Percentiles rank a stretch among this genome's conserved stretches.
Evolutionary conservation across 2,113 vertebrate genomes (phyloP).

Genomic region (Climacteris rufus): DNA sequence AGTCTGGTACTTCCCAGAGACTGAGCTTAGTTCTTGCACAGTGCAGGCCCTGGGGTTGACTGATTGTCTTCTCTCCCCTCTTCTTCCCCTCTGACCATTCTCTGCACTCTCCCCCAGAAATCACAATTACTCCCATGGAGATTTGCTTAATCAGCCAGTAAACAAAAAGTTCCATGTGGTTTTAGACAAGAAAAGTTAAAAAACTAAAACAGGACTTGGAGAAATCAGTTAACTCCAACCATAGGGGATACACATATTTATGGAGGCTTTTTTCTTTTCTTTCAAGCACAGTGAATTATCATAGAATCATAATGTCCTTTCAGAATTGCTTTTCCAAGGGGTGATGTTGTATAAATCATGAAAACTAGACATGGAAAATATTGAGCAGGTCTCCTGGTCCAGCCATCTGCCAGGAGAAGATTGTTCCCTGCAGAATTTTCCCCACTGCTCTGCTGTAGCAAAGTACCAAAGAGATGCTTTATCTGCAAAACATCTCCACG

Average conservation of each 20-base stretch:
- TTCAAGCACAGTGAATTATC: background rate
- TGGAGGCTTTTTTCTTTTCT: background rate
- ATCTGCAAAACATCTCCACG: background rate
- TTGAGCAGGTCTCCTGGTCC: slow-evolving; percentile 7
- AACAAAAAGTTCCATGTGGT: background rate
- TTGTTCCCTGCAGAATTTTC: slow-evolving; percentile 49
- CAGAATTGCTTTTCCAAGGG: slow-evolving; percentile 25
- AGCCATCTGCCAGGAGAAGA: slow-evolving; percentile 17
- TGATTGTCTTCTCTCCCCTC: background rate
- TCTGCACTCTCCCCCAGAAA: background rate
- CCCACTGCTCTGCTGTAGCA: background rate
- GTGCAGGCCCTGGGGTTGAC: no score
- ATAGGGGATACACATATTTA: background rate
- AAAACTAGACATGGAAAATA: slow-evolving; percentile 41
- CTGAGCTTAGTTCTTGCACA: background rate
- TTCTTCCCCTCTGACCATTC: background rate
- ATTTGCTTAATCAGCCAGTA: background rate
- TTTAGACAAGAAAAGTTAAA: background rate
- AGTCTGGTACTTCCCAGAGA: background rate
- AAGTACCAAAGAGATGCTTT: slow-evolving; percentile 5
- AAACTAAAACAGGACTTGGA: background rate
- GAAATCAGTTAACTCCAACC: background rate
- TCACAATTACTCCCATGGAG: background rate
- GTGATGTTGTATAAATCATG: slow-evolving; percentile 19
- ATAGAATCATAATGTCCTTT: background rate